These are phyloP conservation scores for Eupithecia vulgata DNA, from an alignment of 2,888 invertebrate genomes.

Conservation along the genomic window DNA sequence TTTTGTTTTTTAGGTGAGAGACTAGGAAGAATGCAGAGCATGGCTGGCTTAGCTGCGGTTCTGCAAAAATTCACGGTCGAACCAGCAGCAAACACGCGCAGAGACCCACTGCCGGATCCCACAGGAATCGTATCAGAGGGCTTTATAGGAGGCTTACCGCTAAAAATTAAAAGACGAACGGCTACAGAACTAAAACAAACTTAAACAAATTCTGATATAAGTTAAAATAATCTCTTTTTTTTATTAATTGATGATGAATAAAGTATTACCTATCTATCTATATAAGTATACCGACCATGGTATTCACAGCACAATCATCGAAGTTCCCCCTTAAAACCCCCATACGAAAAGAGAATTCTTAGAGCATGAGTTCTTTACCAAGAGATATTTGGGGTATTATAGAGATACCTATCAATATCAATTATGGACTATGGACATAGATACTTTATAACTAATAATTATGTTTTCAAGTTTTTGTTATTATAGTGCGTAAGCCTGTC, in stretches of 20 bases:
- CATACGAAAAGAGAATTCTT: neutral
- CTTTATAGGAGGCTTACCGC: conserved; percentile 25
- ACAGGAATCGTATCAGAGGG: conserved; percentile 51
- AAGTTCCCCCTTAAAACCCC: neutral
- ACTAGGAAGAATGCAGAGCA: conserved; percentile 67
- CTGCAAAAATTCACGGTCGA: conserved; percentile 58
- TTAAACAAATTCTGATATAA: neutral
- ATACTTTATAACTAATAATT: too few relatives aligned
- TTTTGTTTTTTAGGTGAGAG: conserved; percentile 56
- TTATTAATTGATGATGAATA: too few relatives aligned
- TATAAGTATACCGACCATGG: neutral
- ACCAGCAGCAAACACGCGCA: conserved; percentile 56
- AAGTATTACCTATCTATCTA: too few relatives aligned
- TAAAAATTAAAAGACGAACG: conserved; percentile 26
- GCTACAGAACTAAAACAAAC: neutral
- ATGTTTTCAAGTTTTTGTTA: too few relatives aligned
- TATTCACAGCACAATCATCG: neutral
- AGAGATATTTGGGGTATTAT: neutral
- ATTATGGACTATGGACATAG: too few relatives aligned
- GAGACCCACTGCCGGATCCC: conserved; percentile 53
- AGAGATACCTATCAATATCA: neutral
- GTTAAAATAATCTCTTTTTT: too few relatives aligned
- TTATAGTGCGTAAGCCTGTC: too few relatives aligned
- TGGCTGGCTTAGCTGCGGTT: conserved; percentile 68
- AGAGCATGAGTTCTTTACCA: neutral